Evolutionary conservation across 2,888 invertebrate genomes (phyloP), one percentile per base, ranked within the genome.

Genomic region (Pycnomerus fuliginosus): DNA sequence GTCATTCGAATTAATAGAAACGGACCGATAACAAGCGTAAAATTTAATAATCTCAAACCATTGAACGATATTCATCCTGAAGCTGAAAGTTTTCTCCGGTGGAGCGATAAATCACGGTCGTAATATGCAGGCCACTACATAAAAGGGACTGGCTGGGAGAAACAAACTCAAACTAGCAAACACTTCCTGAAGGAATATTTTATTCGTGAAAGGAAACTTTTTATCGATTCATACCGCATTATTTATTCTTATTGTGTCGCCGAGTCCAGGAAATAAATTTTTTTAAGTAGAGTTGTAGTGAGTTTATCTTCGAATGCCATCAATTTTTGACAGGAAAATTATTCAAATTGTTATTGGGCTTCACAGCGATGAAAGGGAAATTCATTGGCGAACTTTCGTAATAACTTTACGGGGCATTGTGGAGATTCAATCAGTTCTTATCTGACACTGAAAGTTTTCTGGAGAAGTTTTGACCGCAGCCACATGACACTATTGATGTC

Each of bases 141-240:
- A n/a, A n/a, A n/a, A n/a, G n/a, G n/a, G n/a, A n/a, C n/a, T n/a
- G n/a, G n/a, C n/a, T n/a, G 5, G 20, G 8, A 8, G 20, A 20
- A 8, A 20, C 20, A 17, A 37, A 23, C 44, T 36, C 35, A 44
- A 48, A 40, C 48, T 33, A 48, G 40, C 48, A 44, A 48, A 44
- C 48, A 40, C 40, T 48, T 48, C 48, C 48, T 39, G 41, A 46
- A 46, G 11, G 33, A 46, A 46, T 46, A 46, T 41, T 46, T 46
- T 46, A 42, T 37, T 37, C 27, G 32, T 45, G 29, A 28, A 28
- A 15, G 34, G 24, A 16, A 34, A 16, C 25, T 13, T 16, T 15
- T 29, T 36, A 43, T 43, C 13, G 37, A 44, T 44, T 28, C 16
- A 23, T 16, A 23, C 33, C 33, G 22, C 29, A 38, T 44, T 44